Evolutionary conservation across 2,797 vertebrate species (phyloP).

Genomic region (Coranthus polyacanthus): DNA sequence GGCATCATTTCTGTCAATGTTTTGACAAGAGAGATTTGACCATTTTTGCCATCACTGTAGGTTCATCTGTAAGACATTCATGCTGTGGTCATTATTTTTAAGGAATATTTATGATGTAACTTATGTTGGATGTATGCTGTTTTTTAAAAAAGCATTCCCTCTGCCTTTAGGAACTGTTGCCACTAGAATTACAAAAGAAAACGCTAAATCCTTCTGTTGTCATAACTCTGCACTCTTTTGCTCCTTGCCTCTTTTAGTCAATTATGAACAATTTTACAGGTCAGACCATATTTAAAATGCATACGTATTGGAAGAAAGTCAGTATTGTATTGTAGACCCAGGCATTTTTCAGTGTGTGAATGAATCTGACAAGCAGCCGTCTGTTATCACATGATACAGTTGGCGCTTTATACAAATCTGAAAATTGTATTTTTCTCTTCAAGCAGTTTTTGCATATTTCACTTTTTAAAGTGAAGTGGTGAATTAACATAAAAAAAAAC

Average conservation of each 20-base stretch:
- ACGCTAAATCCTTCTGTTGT: constrained; percentile 71
- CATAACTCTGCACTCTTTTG: constrained; percentile 41
- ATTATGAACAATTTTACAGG: constrained; percentile 44
- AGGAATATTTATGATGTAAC: constrained; percentile 88
- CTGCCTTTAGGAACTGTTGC: constrained; percentile 85
- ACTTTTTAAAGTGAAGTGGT: constrained; percentile 22
- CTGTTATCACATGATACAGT: constrained; percentile 36
- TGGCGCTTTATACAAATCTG: constrained; percentile 44
- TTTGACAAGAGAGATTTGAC: constrained; percentile 80
- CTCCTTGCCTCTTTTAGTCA: constrained; percentile 33
- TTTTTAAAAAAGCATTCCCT: constrained; percentile 86
- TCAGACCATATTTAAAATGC: constrained; percentile 41
- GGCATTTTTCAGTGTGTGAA: constrained; percentile 51
- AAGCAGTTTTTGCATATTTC: constrained; percentile 47
- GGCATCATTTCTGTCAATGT: constrained; percentile 70
- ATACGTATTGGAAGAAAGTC: constrained; percentile 47
- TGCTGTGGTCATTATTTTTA: constrained; percentile 84
- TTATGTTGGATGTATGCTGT: constrained; percentile 86
- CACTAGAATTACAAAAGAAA: constrained; percentile 81
- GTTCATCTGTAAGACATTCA: constrained; percentile 83
- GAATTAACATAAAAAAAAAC: constrained; percentile 9
- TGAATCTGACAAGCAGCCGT: constrained; percentile 51
- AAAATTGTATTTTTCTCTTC: constrained; percentile 45
- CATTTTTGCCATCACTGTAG: constrained; percentile 80
- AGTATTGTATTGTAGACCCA: constrained; percentile 54